Conservation (phyloP, 2,888 invertebrate species). For the Apocheima hispidaria region DNA sequence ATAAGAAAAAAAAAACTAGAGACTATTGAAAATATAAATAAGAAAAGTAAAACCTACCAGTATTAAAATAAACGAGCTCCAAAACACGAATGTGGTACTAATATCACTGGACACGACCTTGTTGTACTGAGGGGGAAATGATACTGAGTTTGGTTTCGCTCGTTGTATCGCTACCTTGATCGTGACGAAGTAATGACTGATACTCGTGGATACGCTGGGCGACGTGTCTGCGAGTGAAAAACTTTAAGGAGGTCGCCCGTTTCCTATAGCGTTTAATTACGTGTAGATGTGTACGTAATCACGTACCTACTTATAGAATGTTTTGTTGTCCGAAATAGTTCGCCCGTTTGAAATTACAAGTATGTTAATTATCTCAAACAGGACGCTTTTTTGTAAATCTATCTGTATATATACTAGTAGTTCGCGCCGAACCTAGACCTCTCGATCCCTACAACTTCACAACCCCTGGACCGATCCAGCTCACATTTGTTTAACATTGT, state of each 20-base stretch:
- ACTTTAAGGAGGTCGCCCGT: slow-evolving; percentile 19
- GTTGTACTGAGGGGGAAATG: slow-evolving; percentile 2
- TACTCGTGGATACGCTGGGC: not conserved
- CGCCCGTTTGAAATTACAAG: slow-evolving; percentile 12
- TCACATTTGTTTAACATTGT: too few species aligned
- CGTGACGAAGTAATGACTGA: slow-evolving; percentile 3
- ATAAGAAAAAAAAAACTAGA: not conserved
- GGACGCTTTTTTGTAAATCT: not conserved
- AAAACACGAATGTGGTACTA: not conserved
- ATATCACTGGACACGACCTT: slow-evolving; percentile 7
- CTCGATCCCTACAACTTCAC: too few species aligned
- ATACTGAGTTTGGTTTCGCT: slow-evolving; percentile 10
- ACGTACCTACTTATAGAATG: too few species aligned
- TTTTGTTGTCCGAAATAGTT: slow-evolving; percentile 16
- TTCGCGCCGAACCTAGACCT: too few species aligned
- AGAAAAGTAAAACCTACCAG: not conserved
- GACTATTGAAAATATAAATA: not conserved
- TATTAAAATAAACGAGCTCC: slow-evolving; percentile 4
- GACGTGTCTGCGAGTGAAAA: slow-evolving; percentile 13
- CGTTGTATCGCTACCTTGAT: slow-evolving; percentile 11
- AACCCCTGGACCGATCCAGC: too few species aligned
- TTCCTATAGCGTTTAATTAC: not conserved
- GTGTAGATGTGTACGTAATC: not conserved
- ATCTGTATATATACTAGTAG: too few species aligned
- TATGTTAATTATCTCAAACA: slow-evolving; percentile 11